Evolutionary conservation across 2,797 vertebrate genomes (phyloP).

Genomic region (Mus minutoides): DNA sequence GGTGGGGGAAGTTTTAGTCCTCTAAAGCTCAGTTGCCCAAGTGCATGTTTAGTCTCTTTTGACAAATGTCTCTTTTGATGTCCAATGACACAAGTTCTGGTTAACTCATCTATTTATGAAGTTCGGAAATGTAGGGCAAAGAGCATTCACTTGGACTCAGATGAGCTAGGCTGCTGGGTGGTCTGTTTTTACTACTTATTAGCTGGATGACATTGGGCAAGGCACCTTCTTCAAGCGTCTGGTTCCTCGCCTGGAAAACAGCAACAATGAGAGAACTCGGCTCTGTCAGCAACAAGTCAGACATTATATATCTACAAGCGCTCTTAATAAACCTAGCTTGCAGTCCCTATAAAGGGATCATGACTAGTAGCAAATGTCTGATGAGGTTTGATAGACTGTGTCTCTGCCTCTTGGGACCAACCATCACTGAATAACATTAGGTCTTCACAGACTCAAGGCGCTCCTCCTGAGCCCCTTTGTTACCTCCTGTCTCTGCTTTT

Average conservation of each 20-base stretch:
- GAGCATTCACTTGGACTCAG: conserved; percentile 2
- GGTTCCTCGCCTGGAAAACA: conserved; percentile 63
- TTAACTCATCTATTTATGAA: background rate
- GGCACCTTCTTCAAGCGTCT: conserved; percentile 4
- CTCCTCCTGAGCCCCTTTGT: background rate
- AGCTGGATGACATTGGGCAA: background rate
- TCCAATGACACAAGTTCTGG: background rate
- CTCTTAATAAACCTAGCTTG: background rate
- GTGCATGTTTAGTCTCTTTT: background rate
- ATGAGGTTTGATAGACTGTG: background rate
- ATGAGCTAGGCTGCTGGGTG: conserved; percentile 11
- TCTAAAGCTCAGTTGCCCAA: background rate
- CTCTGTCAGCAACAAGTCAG: background rate
- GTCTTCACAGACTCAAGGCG: background rate
- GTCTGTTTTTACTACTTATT: conserved; percentile 63
- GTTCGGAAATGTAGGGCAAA: conserved; percentile 29
- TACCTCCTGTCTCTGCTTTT: background rate
- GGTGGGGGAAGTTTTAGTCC: background rate
- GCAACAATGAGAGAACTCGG: background rate
- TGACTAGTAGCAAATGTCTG: background rate
- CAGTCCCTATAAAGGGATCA: background rate
- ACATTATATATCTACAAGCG: background rate
- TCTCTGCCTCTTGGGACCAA: background rate
- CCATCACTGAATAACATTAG: background rate
- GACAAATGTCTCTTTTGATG: conserved; percentile 18